Base-by-base conservation (phyloP, 2,113 vertebrate species). In the Hippocampus guttulatus region DNA sequence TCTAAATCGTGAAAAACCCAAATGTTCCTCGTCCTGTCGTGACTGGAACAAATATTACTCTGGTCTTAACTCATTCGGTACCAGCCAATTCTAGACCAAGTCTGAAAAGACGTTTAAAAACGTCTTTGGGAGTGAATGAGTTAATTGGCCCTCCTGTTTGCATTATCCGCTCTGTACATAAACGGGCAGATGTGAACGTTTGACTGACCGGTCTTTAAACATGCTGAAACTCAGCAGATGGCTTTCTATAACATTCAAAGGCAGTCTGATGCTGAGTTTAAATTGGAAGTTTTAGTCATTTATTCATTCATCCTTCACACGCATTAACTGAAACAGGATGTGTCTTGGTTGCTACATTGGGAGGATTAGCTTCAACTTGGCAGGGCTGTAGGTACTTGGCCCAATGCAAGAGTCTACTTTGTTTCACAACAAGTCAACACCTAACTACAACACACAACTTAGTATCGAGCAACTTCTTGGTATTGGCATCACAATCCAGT, bases 211-310 rank as follows among this genome's bases (percentile, higher is more conserved):
- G 14, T n/a, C 23, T 57, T 65, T 23, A 25, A 63, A 61, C 54
- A 43, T 15, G 10, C 33, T 7, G 73, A 65, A 58, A 64, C 58
- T 16, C 0, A 23, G 65, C 80, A 84, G 85, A 75, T 75, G 68
- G 65, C 52, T 68, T 74, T 41, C 78, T 68, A 79, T 79, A 78
- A 55, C 47, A 2, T 73, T 64, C 69, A 67, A 74, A 64, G 64
- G 66, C 55, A 69, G 68, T 73, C 40, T 75, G 70, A 58, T 47
- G 57, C 68, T 64, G 72, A 67, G 38, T 54, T 43, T 67, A 52
- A 75, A 83, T 74, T 69, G 78, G 62, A 64, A 43, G 47, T 18
- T 73, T 38, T 18, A 55, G 21, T 21, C 38, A n/a, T 64, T 43
- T 64, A 45, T 8, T 38, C 30, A 49, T 61, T 67, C 30, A 40